Evolutionary conservation across 2,113 vertebrate genomes (phyloP).

Genomic region (Typhlomys cinereus): DNA sequence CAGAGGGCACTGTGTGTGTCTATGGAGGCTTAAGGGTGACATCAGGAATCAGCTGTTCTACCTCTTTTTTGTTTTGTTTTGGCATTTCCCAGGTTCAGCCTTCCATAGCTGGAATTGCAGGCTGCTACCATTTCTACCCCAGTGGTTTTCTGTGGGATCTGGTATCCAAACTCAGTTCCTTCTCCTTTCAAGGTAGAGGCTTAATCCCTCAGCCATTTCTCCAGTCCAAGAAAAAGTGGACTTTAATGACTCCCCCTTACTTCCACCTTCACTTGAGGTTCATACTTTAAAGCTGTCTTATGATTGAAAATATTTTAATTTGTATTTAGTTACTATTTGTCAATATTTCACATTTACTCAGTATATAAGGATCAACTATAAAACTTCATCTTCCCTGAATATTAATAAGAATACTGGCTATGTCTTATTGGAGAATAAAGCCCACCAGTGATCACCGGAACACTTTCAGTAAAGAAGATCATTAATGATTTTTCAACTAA

Average conservation of each 20-base stretch:
- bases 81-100: no score
- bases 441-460: neutral
- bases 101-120: no score
- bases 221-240: neutral
- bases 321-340: neutral
- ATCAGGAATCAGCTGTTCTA: no score
- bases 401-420: neutral
- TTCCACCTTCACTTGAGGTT: neutral
- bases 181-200: no score
- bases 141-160: no score
- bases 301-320: slow-evolving; percentile 14
- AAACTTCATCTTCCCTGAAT: neutral
- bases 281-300: slow-evolving; percentile 19
- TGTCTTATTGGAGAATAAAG: neutral
- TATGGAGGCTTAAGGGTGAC: no score
- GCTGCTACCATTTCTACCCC: no score
- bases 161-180: no score
- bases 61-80: no score
- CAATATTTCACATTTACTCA: neutral
- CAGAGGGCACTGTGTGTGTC: no score
- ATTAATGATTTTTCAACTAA: slow-evolving; percentile 32
- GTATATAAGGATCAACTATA: neutral
- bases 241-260: neutral
- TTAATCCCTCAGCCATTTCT: no score
- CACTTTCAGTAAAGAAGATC: neutral